Percentiles rank a stretch among this genome's conserved stretches.
Conservation (phyloP, 2,888 invertebrate species). For the Diogma glabrata region DNA sequence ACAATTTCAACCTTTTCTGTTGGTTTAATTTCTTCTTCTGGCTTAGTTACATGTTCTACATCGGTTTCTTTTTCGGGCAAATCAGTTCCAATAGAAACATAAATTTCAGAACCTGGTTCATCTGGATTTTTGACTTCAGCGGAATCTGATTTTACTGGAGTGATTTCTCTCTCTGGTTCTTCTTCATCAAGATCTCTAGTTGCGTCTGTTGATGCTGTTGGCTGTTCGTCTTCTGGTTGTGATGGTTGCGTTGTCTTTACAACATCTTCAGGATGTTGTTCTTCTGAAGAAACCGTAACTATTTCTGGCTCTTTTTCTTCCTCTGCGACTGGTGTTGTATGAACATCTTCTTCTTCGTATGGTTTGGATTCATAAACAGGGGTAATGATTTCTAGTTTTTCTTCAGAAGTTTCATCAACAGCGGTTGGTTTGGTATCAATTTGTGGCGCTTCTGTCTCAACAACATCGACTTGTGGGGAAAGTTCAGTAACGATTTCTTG, state of each 20-base stretch:
- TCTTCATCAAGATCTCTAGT: background rate
- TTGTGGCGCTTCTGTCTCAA: no score
- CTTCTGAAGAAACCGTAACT: no score
- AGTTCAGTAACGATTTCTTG: no score
- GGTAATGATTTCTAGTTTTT: no score
- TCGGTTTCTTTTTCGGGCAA: background rate
- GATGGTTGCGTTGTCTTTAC: no score
- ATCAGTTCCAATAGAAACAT: background rate
- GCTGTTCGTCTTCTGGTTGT: no score
- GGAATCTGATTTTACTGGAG: background rate
- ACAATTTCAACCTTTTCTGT: background rate
- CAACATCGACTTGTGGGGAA: no score
- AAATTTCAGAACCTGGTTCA: background rate
- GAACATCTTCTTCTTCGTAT: slow-evolving; percentile 11
- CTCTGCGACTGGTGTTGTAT: background rate
- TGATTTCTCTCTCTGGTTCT: background rate
- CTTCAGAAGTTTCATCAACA: no score
- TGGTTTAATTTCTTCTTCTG: background rate
- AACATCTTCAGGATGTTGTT: no score
- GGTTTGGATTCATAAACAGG: slow-evolving; percentile 10
- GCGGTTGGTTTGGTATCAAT: no score
- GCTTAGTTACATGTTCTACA: background rate
- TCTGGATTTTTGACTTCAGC: background rate
- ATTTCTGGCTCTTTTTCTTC: background rate
- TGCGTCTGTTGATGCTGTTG: background rate